Evolutionary conservation across 2,113 vertebrate species (phyloP).

Genomic region (Austrofundulus limnaeus): DNA sequence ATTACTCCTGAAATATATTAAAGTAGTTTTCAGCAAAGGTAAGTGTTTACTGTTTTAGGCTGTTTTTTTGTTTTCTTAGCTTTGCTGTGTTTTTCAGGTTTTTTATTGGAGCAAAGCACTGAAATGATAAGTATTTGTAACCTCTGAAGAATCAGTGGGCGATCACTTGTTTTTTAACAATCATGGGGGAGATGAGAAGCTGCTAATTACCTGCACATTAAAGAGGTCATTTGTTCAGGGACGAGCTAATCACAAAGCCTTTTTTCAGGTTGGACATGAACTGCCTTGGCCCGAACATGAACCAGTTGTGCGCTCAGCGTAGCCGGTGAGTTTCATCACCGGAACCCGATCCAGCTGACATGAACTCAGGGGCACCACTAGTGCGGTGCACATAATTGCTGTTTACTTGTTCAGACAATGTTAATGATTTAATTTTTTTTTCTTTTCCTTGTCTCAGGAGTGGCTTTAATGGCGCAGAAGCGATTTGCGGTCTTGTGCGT

Average conservation of each 20-base stretch:
- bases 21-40: slow-evolving; percentile 25
- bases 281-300: slow-evolving; percentile 33
- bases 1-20: slow-evolving; percentile 27
- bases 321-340: slow-evolving; percentile 14
- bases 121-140: not conserved
- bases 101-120: not conserved
- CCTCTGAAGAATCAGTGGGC: not conserved
- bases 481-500: slow-evolving; percentile 52
- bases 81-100: not conserved
- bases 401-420: slow-evolving; percentile 44
- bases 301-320: slow-evolving; percentile 25
- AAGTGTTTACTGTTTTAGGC: slow-evolving; percentile 30
- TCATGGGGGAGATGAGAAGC: not conserved
- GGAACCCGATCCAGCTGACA: slow-evolving; percentile 29
- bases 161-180: not conserved
- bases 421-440: slow-evolving; percentile 55
- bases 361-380: slow-evolving; percentile 22
- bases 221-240: slow-evolving; percentile 15
- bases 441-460: slow-evolving; percentile 37
- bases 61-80: not conserved
- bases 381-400: slow-evolving; percentile 55
- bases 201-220: slow-evolving; percentile 10
- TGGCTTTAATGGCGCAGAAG: slow-evolving; percentile 50
- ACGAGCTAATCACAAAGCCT: slow-evolving; percentile 5
- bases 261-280: not conserved